Evolutionary conservation across 1,140 invertebrate genomes (phyloP), one percentile per base, ranked within the genome.

Genomic region (Maniola jurtina): DNA sequence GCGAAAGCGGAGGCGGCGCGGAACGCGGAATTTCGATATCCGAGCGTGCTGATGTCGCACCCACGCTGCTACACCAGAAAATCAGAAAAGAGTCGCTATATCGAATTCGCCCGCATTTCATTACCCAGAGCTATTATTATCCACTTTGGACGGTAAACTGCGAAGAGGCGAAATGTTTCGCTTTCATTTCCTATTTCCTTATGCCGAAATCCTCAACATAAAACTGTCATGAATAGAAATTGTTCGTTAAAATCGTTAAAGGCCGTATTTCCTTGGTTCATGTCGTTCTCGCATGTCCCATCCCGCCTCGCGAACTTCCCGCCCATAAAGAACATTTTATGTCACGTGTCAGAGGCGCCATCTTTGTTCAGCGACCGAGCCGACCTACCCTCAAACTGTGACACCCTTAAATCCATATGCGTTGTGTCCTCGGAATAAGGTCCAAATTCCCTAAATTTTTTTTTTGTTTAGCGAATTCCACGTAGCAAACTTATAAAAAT

Each of bases 211-310:
- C 60, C 66, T 74, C 48, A 58, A 72, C 72, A 75, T 86, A 82
- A 86, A 88, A 76, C 72, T 71, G 61, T 76, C 79, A 82, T 88
- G 83, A 89, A 88, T 88, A 84, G 76, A 79, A 87, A 88, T 87
- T 64, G 76, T 79, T 81, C 71, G 70, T 83, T 81, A 77, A 77
- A 57, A 25, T 25, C 25, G 25, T 25, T 25, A 25, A 25, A 25
- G 25, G 69, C 61, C 59, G 64, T 81, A 80, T 76, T 86, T 84
- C 79, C 84, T 75, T 75, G 77, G 66, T 88, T 89, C 84, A 86
- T 87, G 83, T 80, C 81, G 60, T 48, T 76, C 83, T 87, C 76
- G 86, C 84, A 89, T 88, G 83, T 83, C 77, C 57, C 71, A 79
- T 81, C 78, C 79, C 55, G 76, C 73, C 75, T 86, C 81, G 87